These are phyloP conservation scores for Drosophila nasuta DNA, from an alignment of 1,140 invertebrate species.

Conservation along the genomic window DNA sequence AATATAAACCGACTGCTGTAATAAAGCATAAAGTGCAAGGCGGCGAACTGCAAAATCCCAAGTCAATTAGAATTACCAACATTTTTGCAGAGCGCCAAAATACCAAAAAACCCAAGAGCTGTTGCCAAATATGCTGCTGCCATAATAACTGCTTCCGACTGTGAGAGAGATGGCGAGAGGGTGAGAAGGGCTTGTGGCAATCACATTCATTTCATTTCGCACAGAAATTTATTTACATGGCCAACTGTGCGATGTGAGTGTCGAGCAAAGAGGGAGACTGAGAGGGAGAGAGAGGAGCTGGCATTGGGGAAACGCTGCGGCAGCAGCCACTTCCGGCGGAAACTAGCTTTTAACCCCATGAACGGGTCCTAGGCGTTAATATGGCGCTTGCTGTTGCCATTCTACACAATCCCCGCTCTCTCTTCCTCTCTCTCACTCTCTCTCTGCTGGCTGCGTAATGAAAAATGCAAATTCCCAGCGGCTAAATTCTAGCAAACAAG, in stretches of 20 bases:
- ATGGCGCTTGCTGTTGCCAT: constrained; percentile 56
- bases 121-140: constrained; percentile 70
- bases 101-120: constrained; percentile 46
- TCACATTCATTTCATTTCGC: constrained; percentile 82
- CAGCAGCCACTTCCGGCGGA: constrained; percentile 80
- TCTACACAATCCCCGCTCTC: background rate
- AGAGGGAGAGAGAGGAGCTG: background rate
- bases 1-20: constrained; percentile 18
- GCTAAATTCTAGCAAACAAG: constrained; percentile 82
- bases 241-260: constrained; percentile 33
- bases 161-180: background rate
- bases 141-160: constrained; percentile 77
- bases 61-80: constrained; percentile 70
- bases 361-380: constrained; percentile 82
- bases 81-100: constrained; percentile 25
- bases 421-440: background rate
- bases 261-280: no score
- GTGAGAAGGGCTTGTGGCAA: constrained; percentile 58
- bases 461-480: constrained; percentile 83
- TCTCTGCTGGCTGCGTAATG: constrained; percentile 62
- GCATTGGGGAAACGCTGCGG: constrained; percentile 59
- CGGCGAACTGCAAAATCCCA: constrained; percentile 55
- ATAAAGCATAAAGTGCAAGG: constrained; percentile 40
- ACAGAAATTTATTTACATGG: constrained; percentile 81
- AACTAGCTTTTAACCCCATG: constrained; percentile 83